phyloP scores from a whole-genome alignment of 2,888 invertebrate genomes.

The Antitype chi region DNA sequence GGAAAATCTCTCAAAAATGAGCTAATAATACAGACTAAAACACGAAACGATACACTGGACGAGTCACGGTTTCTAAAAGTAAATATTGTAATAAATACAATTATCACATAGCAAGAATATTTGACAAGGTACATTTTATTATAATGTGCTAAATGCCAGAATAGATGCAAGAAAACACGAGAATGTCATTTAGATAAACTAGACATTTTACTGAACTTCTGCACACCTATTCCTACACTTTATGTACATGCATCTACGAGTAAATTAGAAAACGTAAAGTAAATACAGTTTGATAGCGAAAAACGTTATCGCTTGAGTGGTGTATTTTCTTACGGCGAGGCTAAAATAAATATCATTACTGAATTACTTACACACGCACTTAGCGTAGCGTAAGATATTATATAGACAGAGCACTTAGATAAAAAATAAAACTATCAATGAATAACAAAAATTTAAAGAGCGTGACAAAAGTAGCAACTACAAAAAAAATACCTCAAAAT shows the following conservation, averaged over 20 bases:
- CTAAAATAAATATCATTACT: constrained; percentile 31
- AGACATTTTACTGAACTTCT: constrained; percentile 11
- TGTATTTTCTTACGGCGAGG: constrained; percentile 41
- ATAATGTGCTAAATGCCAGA: constrained; percentile 17
- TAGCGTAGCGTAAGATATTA: neutral
- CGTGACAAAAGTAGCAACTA: neutral
- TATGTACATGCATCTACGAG: constrained; percentile 44
- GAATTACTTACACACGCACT: neutral
- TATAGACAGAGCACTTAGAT: neutral
- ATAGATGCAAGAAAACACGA: constrained; percentile 18
- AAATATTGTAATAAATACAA: constrained; percentile 22
- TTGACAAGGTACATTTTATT: constrained; percentile 3
- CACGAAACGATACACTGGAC: neutral
- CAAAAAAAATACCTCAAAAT: neutral
- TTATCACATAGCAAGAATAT: constrained; percentile 6
- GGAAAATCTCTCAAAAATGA: constrained; percentile 18
- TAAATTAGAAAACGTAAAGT: constrained; percentile 45
- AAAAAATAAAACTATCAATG: neutral
- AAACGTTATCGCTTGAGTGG: constrained; percentile 42
- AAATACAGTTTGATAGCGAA: constrained; percentile 48
- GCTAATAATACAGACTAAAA: neutral
- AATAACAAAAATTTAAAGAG: neutral
- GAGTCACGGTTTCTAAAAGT: constrained; percentile 13
- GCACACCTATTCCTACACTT: constrained; percentile 2
- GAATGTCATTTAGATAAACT: constrained; percentile 31